Evolutionary conservation across 2,888 invertebrate genomes (phyloP), one percentile per base, ranked within the genome.

Genomic region (Metellina segmentata): DNA sequence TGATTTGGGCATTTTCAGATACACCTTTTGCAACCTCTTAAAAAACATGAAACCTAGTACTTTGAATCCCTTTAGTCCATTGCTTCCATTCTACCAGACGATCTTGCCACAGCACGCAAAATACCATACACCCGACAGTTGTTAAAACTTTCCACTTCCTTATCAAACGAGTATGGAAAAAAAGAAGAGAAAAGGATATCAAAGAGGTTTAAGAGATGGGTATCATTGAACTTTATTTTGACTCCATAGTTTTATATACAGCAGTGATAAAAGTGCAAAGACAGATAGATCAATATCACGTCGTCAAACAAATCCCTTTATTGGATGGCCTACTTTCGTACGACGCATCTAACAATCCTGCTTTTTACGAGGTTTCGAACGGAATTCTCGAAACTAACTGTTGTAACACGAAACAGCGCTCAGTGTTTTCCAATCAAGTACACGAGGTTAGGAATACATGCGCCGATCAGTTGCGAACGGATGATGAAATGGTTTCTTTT

Each of bases 141-240:
- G 61, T 61, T 34, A 34, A n/a, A 61, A 61, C 61, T 61, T 61
- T 9, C 61, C 20, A 34, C 61, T 79, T 79, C 79, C 79, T 79
- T 34, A 20, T 79, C n/a, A 53, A 61, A 61, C 34, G 61, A n/a
- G 11, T 77, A 20, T 51, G 77, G 7, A 34, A 51, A 16, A n/a
- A 75, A 8, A 52, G 77, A 6, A 79, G 49, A 49, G 81, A 19
- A 81, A 81, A 81, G 51, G 70, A 81, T 81, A 70, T 70, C 81
- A 71, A 70, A 70, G n/a, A n/a, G 48, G 70, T 70, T 70, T 69
- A 79, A 9, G 52, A 20, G 79, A 79, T 79, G 53, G 51, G 79
- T 79, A 81, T 81, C 81, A 70, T 51, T 70, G 81, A 81, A 81
- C 81, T 81, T 81, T 81, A 81, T 81, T 81, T 81, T 48, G 70